Evolutionary conservation across 1,140 invertebrate genomes (phyloP), one percentile per base, ranked within the genome.

Genomic region (Drosophila setifemur): DNA sequence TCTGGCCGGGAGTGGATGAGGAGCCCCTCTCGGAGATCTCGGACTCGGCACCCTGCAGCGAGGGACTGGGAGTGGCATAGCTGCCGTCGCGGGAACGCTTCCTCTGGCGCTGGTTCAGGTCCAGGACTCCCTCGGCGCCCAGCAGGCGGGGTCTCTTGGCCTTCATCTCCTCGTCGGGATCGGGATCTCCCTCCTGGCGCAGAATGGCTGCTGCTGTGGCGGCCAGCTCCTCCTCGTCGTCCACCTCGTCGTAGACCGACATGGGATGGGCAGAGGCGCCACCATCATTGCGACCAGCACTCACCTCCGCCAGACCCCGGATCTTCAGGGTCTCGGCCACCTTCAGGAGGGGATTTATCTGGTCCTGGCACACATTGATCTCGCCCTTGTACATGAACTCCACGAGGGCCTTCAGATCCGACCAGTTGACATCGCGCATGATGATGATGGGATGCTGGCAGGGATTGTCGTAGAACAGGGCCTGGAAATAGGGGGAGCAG

Each of bases 381-480:
- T 97, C 96, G 3, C 96, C 96, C 89, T 96, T 96, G 92, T 97
- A 97, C 96, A 97, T 97, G 88, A 97, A 98, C 89, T 98, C 96
- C 26, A 97, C 96, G 8, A 95, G 94, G 12, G 96, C 96, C 88
- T 97, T 96, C 68, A 98, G 89, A 79, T 97, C 96, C 8, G 94
- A 93, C 93, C 95, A 97, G 88, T 95, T 95, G 55, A 97, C 95
- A 90, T 97, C 96, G 74, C 96, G 94, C 93, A 97, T 95, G 39
- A 98, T 97, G 66, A 97, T 95, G 57, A 97, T 97, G 11, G 96
- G 96, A 89, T 97, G 96, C 88, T 95, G 94, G 91, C 96, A 97
- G 16, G 96, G 96, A 90, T 97, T 97, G 71, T 97, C 96, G 92
- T 95, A 96, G 91, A 98, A 96, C 37, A 98, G 92, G 2, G 94